phyloP scores from a whole-genome alignment of 2,888 invertebrate genomes.

The Crematogaster levior region DNA sequence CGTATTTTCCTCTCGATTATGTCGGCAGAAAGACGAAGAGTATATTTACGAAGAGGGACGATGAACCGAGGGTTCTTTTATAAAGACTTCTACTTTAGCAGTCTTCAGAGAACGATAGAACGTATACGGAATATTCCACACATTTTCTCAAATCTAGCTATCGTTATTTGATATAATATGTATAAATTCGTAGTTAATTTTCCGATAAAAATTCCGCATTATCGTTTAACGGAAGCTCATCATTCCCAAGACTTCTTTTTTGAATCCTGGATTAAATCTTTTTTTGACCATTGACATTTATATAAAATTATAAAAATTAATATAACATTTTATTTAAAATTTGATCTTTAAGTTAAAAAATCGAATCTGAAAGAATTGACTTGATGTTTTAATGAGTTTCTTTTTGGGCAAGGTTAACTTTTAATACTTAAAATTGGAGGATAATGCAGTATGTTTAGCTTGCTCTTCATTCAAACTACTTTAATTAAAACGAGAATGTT shows the following conservation, averaged over 20 bases:
- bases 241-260: background rate
- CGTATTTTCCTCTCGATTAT: conserved; percentile 57
- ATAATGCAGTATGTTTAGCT: background rate
- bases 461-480: conserved; percentile 11
- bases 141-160: conserved; percentile 20
- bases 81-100: conserved; percentile 39
- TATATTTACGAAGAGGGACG: conserved; percentile 53
- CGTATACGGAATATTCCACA: conserved; percentile 6
- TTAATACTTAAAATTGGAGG: conserved; percentile 10
- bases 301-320: background rate
- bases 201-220: background rate
- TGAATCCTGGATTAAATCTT: background rate
- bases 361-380: background rate
- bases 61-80: conserved; percentile 43
- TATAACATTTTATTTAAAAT: conserved; percentile 7
- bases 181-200: conserved; percentile 1
- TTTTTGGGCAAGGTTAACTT: background rate
- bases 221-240: background rate
- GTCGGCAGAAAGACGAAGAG: conserved; percentile 24
- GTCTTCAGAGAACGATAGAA: conserved; percentile 9
- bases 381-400: background rate
- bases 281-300: background rate
- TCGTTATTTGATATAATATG: conserved; percentile 11
- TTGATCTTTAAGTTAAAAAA: background rate
- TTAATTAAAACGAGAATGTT: conserved; percentile 48